A percentile compares a stretch with the other conserved stretches of the same genome.
Evolutionary conservation across 2,797 vertebrate genomes (phyloP).

Genomic region (Geotria australis): DNA sequence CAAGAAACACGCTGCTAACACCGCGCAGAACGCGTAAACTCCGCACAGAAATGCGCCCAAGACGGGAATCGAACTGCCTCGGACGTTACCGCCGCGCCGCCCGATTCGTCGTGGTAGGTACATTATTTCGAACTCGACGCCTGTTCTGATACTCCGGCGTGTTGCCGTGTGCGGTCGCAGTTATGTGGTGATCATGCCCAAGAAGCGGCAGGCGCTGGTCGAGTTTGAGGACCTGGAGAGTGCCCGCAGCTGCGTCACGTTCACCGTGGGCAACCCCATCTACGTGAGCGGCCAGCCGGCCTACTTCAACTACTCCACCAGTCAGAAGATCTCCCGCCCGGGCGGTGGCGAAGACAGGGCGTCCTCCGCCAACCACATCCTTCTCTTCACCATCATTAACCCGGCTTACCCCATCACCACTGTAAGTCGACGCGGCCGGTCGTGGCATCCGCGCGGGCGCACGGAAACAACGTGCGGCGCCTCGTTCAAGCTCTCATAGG

Average conservation of each 20-base stretch:
- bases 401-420: conserved; percentile 39
- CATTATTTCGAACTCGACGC: too few relatives aligned
- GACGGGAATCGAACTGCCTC: too few relatives aligned
- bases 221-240: conserved; percentile 68
- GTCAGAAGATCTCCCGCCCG: conserved; percentile 77
- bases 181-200: conserved; percentile 87
- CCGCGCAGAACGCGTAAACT: too few relatives aligned
- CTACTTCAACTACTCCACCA: conserved; percentile 87
- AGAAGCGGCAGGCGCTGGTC: conserved; percentile 69
- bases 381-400: conserved; percentile 74
- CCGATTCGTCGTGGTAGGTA: too few relatives aligned
- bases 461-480: too few relatives aligned
- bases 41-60: too few relatives aligned
- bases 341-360: conserved; percentile 47
- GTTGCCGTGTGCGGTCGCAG: conserved; percentile 8
- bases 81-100: too few relatives aligned
- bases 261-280: conserved; percentile 66
- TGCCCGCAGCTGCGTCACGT: conserved; percentile 62
- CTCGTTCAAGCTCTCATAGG: too few relatives aligned
- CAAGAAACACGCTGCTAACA: too few relatives aligned
- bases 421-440: conserved; percentile 1
- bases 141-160: too few relatives aligned
- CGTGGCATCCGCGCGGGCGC: too few relatives aligned
- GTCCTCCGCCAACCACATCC: conserved; percentile 53
- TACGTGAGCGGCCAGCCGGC: conserved; percentile 67